Conservation (phyloP, 1,140 invertebrate species). For the Dendrolimus punctatus region DNA sequence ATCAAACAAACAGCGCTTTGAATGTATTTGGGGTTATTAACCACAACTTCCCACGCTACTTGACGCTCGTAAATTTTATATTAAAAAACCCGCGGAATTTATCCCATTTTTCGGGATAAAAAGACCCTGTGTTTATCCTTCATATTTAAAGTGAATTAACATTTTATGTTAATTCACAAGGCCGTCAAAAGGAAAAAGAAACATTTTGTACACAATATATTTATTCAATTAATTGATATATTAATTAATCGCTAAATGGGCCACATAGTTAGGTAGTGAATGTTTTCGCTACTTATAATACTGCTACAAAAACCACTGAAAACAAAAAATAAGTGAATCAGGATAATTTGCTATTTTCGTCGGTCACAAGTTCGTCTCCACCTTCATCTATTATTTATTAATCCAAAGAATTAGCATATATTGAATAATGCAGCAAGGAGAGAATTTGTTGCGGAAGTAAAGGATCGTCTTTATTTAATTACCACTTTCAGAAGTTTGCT, state of each 20-base stretch:
- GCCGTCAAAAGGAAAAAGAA: too few relatives aligned
- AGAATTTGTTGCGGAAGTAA: conserved; percentile 39
- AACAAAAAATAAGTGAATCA: conserved; percentile 11
- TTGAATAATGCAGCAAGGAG: conserved; percentile 44
- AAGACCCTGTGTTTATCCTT: too few relatives aligned
- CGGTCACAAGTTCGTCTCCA: conserved; percentile 38
- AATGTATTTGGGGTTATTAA: too few relatives aligned
- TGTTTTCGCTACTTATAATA: conserved; percentile 28
- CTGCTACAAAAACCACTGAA: conserved; percentile 22
- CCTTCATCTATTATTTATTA: conserved; percentile 42
- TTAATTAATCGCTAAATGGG: background rate
- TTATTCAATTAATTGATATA: background rate
- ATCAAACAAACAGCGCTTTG: too few relatives aligned
- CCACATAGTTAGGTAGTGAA: background rate
- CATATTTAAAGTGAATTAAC: too few relatives aligned
- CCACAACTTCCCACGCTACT: too few relatives aligned
- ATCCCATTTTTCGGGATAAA: too few relatives aligned
- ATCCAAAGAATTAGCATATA: conserved; percentile 47
- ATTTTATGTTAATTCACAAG: too few relatives aligned
- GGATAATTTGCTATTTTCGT: conserved; percentile 27
- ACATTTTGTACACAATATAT: too few relatives aligned
- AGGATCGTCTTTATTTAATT: conserved; percentile 49
- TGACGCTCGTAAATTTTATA: too few relatives aligned
- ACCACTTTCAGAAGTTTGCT: conserved; percentile 29
- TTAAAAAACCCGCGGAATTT: too few relatives aligned